phyloP scores from a whole-genome alignment of 2,888 invertebrate species.

The Dasypogon diadema region DNA sequence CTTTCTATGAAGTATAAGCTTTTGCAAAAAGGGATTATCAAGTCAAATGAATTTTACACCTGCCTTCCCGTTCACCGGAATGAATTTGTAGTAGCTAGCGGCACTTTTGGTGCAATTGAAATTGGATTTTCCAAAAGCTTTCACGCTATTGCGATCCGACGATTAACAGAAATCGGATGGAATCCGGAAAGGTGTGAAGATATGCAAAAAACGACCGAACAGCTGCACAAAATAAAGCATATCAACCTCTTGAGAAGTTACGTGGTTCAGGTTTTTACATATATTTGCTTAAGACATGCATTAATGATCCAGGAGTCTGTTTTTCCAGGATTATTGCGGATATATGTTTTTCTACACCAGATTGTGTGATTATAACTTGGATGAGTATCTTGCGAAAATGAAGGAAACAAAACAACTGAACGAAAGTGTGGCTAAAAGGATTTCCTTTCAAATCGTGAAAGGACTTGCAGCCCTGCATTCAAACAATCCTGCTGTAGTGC shows the following conservation, averaged over 20 bases:
- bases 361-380: slow-evolving; percentile 66
- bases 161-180: slow-evolving; percentile 47
- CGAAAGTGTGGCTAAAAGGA: slow-evolving; percentile 24
- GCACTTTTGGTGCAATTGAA: slow-evolving; percentile 66
- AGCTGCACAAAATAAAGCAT: slow-evolving; percentile 50
- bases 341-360: slow-evolving; percentile 64
- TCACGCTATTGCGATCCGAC: slow-evolving; percentile 62
- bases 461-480: slow-evolving; percentile 66
- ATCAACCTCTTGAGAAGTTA: slow-evolving; percentile 40
- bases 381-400: slow-evolving; percentile 63
- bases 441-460: slow-evolving; percentile 57
- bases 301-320: too few relatives aligned
- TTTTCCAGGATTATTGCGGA: slow-evolving; percentile 48
- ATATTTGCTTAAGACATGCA: too few relatives aligned
- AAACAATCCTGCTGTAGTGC: slow-evolving; percentile 63
- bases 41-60: slow-evolving; percentile 44
- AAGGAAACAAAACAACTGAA: slow-evolving; percentile 44
- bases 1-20: slow-evolving; percentile 43
- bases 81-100: slow-evolving; percentile 54
- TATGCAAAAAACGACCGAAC: slow-evolving; percentile 40
- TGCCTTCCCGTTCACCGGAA: slow-evolving; percentile 49
- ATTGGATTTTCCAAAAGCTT: slow-evolving; percentile 64
- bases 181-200: slow-evolving; percentile 56
- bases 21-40: slow-evolving; percentile 46
- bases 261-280: slow-evolving; percentile 24